Percentiles rank a stretch among this genome's conserved stretches.
These are phyloP conservation scores for Tragelaphus scriptus DNA, from an alignment of 2,113 vertebrate genomes.

Conservation along the genomic window DNA sequence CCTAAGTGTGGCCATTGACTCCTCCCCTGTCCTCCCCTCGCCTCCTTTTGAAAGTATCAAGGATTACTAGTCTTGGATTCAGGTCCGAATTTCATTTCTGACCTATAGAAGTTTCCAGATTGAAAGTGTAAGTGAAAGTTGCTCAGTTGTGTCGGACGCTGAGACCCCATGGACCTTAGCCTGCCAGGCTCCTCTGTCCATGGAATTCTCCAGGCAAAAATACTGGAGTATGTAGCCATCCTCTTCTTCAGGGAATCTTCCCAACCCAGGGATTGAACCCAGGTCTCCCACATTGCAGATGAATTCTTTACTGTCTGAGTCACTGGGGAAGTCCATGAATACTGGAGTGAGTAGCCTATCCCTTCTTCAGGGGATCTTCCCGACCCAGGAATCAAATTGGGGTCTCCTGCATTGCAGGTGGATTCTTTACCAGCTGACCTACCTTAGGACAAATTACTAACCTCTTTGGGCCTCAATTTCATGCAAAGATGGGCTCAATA, in stretches of 20 bases:
- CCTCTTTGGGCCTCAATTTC: neutral
- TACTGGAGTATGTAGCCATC: neutral
- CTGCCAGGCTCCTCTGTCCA: neutral
- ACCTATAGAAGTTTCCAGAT: neutral
- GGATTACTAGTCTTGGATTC: neutral
- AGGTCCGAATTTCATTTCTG: neutral
- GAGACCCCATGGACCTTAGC: neutral
- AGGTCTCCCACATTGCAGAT: neutral
- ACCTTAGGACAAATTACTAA: neutral
- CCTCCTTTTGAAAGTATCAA: neutral
- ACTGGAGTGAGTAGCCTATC: neutral
- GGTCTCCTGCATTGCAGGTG: neutral
- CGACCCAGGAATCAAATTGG: fast-evolving
- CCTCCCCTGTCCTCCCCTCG: neutral
- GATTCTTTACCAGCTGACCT: neutral
- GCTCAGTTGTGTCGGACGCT: neutral
- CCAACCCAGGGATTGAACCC: neutral
- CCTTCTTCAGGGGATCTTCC: neutral
- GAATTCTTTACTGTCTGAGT: neutral
- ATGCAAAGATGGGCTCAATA: too few species aligned
- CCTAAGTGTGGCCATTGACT: neutral
- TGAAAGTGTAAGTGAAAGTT: neutral
- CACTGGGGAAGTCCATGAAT: neutral
- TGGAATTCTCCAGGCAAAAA: neutral
- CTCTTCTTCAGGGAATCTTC: neutral